Conservation (phyloP, 2,113 vertebrate genomes). For the Urocitellus parryii region DNA sequence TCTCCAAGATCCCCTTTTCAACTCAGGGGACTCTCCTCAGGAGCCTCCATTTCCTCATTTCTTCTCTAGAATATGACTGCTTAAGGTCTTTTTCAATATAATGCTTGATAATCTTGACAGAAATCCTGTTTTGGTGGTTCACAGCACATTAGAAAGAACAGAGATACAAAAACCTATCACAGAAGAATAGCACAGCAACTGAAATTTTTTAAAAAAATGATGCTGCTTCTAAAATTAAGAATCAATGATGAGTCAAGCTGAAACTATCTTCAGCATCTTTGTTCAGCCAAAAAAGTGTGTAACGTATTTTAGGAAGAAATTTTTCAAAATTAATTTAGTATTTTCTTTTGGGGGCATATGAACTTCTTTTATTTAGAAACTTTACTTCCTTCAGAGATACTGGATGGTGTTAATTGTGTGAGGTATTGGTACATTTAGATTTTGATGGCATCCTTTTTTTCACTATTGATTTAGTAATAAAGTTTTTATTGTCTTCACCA, state of each 20-base stretch:
- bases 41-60: neutral
- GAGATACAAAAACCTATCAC: neutral
- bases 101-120: neutral
- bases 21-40: neutral
- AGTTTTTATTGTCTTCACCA: neutral
- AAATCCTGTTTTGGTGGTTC: neutral
- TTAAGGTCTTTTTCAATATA: neutral
- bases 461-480: neutral
- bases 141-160: neutral
- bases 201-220: neutral
- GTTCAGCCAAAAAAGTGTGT: neutral
- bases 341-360: neutral
- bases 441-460: neutral
- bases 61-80: neutral
- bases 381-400: neutral
- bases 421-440: neutral
- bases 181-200: neutral
- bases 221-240: neutral
- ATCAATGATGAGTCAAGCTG: neutral
- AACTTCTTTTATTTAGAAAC: neutral
- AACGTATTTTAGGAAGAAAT: neutral
- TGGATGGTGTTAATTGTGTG: neutral
- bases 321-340: neutral
- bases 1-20: neutral
- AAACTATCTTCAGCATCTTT: neutral